phyloP scores from a whole-genome alignment of 2,888 invertebrate genomes.

The Cataglyphis altisquamis region DNA sequence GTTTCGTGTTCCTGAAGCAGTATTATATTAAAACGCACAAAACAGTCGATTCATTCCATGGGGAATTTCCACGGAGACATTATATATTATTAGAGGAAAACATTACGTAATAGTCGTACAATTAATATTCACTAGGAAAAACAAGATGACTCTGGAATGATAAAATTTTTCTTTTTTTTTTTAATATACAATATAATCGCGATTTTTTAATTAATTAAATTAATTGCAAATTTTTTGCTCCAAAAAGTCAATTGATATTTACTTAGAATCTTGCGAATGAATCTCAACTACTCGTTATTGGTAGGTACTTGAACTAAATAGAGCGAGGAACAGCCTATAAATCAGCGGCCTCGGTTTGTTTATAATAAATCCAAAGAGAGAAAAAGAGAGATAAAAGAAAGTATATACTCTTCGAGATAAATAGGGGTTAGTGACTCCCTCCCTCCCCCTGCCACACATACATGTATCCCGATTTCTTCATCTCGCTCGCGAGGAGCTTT shows the following conservation, averaged over 20 bases:
- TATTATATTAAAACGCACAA: conserved; percentile 28
- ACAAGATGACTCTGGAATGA: not conserved
- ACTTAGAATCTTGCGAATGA: conserved; percentile 9
- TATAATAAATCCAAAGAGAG: conserved; percentile 72
- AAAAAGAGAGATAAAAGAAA: conserved; percentile 66
- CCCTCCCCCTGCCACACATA: conserved; percentile 7
- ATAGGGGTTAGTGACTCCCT: conserved; percentile 81
- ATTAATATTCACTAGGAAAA: not conserved
- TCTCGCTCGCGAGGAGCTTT: conserved; percentile 28
- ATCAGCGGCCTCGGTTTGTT: conserved; percentile 67
- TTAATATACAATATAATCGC: not conserved
- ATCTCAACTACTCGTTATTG: conserved; percentile 37
- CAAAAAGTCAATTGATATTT: not conserved
- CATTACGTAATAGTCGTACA: not conserved
- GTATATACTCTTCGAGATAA: conserved; percentile 75
- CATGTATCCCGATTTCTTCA: conserved; percentile 9
- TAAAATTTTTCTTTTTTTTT: not conserved
- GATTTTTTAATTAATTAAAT: not conserved
- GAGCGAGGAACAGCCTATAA: conserved; percentile 54
- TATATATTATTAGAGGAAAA: not conserved
- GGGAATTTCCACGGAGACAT: not conserved
- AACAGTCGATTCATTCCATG: not conserved
- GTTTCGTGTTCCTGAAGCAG: conserved; percentile 25
- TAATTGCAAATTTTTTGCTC: not conserved
- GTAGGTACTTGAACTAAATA: conserved; percentile 59